Base-by-base conservation (phyloP, 2,113 vertebrate species). In the Eolophus roseicapilla region DNA sequence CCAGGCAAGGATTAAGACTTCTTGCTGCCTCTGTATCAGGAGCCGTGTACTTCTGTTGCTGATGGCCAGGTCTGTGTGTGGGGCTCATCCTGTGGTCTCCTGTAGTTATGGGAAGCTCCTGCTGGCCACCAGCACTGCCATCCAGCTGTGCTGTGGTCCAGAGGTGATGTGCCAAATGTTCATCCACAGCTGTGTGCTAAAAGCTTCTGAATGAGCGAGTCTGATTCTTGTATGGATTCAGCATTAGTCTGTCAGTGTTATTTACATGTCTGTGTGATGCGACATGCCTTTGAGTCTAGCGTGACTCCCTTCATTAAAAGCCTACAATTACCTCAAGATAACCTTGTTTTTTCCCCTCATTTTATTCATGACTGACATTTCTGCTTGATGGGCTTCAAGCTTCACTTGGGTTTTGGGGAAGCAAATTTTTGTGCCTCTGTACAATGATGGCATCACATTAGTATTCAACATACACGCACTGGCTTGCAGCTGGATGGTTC, bases 1-100 rank as follows among this genome's bases (percentile, higher is more conserved):
- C 17, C 33, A 14, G 47, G 47, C 1, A 18, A 44, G 88, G 65
- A 5, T 3, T 28, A 50, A 28, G 52, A 0, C 29, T 5, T 27
- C 27, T 4, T 11, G 47, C 74, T 17, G 37, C 39, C 57, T 12
- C 21, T 24, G 37, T 16, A 2, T 41, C 7, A 8, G 49, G 12
- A n/a, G 17, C 1, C 0, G 5, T 1, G 11, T 3, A 0, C 37
- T 18, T 5, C 24, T n/a, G 37, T 7, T 17, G 59, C 81, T 23
- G 41, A 68, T 28, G 31, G 3, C 35, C 46, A 4, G 1, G 35
- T 13, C 50, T 21, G 35, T 13, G 3, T 9, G 15, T 10, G 69
- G 62, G 57, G 37, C n/a, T 83, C 3, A 13, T 68, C 63, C 46
- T n/a, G 14, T 33, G 57, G 43, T n/a, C 14, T 2, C 49, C 43